These are phyloP conservation scores for Merluccius polli DNA, from an alignment of 2,797 vertebrate genomes.

Conservation along the genomic window DNA sequence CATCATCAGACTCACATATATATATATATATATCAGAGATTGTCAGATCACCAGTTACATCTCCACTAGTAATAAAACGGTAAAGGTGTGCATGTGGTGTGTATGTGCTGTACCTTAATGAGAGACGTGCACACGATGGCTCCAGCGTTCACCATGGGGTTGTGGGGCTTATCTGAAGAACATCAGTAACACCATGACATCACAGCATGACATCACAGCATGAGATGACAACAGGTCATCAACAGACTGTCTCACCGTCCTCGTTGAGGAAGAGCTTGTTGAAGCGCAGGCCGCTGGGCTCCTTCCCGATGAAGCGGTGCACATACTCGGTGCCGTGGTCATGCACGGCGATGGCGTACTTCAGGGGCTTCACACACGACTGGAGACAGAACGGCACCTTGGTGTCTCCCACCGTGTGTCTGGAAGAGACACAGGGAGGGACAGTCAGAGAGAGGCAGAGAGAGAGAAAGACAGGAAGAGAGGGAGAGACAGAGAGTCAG, in stretches of 20 bases:
- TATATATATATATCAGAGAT: too few relatives aligned
- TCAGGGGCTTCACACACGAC: slow-evolving; percentile 96
- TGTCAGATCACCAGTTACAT: too few relatives aligned
- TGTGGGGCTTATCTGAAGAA: slow-evolving; percentile 93
- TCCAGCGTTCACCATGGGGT: slow-evolving; percentile 98
- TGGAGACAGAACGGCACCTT: slow-evolving; percentile 98
- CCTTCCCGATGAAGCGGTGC: slow-evolving; percentile 96
- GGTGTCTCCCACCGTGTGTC: slow-evolving; percentile 94
- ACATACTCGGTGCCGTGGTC: slow-evolving; percentile 96
- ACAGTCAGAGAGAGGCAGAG: background rate
- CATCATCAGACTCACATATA: too few relatives aligned
- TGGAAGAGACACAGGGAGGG: slow-evolving; percentile 40
- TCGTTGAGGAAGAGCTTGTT: slow-evolving; percentile 98
- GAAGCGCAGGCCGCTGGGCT: slow-evolving; percentile 95
- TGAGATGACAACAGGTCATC: background rate
- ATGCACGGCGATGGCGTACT: slow-evolving; percentile 93
- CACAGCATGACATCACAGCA: background rate
- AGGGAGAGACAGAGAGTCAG: too few relatives aligned
- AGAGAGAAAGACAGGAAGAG: background rate
- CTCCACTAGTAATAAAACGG: too few relatives aligned
- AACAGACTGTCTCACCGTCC: slow-evolving; percentile 80
- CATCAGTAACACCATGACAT: background rate
- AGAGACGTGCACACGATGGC: slow-evolving; percentile 97
- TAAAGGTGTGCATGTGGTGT: background rate
- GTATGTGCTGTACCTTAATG: slow-evolving; percentile 84